These are phyloP conservation scores for Zoanthus solanderi DNA, from an alignment of 92 coral and sea anemone species.

Conservation along the genomic window DNA sequence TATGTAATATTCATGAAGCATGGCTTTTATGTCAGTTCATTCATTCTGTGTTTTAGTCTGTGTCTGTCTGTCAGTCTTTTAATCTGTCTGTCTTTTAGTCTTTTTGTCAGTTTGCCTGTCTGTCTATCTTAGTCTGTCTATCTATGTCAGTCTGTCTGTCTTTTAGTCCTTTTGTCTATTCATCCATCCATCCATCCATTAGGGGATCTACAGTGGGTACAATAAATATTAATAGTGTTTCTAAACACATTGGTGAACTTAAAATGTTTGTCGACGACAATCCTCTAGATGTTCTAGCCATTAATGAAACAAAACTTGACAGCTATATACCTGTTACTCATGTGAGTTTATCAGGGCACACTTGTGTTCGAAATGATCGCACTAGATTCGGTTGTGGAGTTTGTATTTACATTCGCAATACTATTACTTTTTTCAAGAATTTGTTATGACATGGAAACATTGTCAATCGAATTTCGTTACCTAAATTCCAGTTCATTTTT, in stretches of 20 bases:
- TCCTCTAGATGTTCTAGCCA: constrained; percentile 41
- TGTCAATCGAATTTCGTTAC: constrained; percentile 43
- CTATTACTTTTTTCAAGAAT: constrained; percentile 34
- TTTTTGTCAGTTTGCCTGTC: too few relatives aligned
- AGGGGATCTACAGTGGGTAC: constrained; percentile 45
- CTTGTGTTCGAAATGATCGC: constrained; percentile 22
- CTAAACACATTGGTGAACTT: constrained; percentile 52
- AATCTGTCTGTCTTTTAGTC: too few relatives aligned
- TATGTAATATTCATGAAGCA: too few relatives aligned
- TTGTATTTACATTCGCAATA: constrained; percentile 45
- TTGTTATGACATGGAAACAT: constrained; percentile 30
- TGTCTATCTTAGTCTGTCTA: too few relatives aligned
- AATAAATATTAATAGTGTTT: constrained; percentile 48
- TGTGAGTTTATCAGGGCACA: constrained; percentile 39
- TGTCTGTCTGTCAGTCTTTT: too few relatives aligned
- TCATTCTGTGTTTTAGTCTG: too few relatives aligned
- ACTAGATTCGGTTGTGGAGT: constrained; percentile 53
- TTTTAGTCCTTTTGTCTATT: too few relatives aligned
- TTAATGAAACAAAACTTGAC: constrained; percentile 56
- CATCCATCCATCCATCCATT: too few relatives aligned
- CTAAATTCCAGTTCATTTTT: constrained; percentile 45
- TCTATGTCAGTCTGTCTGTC: too few relatives aligned
- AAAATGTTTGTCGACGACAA: constrained; percentile 35
- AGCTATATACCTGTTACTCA: constrained; percentile 1
- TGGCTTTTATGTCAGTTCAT: too few relatives aligned